phyloP scores from a whole-genome alignment of 2,113 vertebrate genomes.

The Hirundichthys speculiger region DNA sequence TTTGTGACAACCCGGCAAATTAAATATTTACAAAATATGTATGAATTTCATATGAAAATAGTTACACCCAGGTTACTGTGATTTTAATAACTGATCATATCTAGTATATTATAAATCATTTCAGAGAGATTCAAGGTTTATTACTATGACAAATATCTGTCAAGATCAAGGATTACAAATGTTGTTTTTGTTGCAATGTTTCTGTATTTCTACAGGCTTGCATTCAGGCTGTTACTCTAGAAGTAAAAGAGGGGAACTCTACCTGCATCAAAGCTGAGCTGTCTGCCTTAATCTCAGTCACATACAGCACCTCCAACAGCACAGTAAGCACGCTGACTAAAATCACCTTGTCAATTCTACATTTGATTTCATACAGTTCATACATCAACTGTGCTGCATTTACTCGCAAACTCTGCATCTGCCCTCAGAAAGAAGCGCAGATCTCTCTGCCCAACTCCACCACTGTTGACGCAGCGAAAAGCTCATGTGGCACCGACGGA shows the following conservation, averaged over 20 bases:
- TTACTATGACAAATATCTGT: no score
- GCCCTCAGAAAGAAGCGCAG: constrained; percentile 63
- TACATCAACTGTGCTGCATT: not conserved
- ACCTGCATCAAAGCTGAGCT: constrained; percentile 88
- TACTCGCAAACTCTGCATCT: not conserved
- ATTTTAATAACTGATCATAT: no score
- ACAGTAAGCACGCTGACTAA: constrained; percentile 45
- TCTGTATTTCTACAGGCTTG: constrained; percentile 52
- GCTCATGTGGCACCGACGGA: constrained; percentile 78
- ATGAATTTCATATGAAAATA: no score
- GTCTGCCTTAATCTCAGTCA: constrained; percentile 81
- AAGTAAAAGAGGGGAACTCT: constrained; percentile 82
- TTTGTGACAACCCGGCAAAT: no score
- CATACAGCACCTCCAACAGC: constrained; percentile 73
- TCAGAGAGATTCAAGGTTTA: no score
- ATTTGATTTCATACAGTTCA: not conserved
- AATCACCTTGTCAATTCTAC: not conserved
- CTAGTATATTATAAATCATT: no score
- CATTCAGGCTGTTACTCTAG: constrained; percentile 76
- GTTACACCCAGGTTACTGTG: no score
- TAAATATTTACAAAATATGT: no score
- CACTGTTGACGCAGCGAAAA: constrained; percentile 64
- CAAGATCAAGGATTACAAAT: no score
- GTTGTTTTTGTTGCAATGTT: not conserved
- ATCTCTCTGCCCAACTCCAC: constrained; percentile 80